Evolutionary conservation across 2,888 invertebrate species (phyloP).

Genomic region (Rhorus exstirpatorius): DNA sequence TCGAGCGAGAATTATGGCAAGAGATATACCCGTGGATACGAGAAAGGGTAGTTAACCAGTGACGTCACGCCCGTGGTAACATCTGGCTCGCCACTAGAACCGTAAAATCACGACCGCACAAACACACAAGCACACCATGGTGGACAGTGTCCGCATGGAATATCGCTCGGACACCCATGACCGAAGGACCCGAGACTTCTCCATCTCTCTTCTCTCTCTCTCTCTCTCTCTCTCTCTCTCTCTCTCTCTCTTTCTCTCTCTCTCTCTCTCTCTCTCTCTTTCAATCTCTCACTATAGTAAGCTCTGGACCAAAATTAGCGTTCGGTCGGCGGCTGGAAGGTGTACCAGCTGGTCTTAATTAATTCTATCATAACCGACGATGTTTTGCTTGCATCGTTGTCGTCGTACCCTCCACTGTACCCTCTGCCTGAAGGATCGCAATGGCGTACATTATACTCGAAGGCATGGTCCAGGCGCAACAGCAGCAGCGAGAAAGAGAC

Average conservation of each 20-base stretch:
- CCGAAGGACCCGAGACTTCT: slow-evolving; percentile 76
- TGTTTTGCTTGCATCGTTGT: slow-evolving; percentile 62
- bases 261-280: slow-evolving; percentile 2
- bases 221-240: slow-evolving; percentile 5
- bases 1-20: slow-evolving; percentile 53
- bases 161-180: slow-evolving; percentile 79
- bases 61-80: slow-evolving; percentile 86
- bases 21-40: slow-evolving; percentile 46
- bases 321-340: slow-evolving; percentile 74
- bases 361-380: slow-evolving; percentile 77
- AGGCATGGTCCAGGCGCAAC: neutral
- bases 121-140: slow-evolving; percentile 23
- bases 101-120: slow-evolving; percentile 49
- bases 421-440: slow-evolving; percentile 13
- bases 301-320: slow-evolving; percentile 83
- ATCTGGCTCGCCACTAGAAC: slow-evolving; percentile 80
- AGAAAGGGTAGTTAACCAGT: slow-evolving; percentile 84
- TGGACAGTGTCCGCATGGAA: slow-evolving; percentile 72
- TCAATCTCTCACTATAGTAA: slow-evolving; percentile 68
- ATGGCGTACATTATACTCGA: slow-evolving; percentile 27
- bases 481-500: neutral
- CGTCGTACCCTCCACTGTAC: neutral
- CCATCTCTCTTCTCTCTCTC: slow-evolving; percentile 21
- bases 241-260: slow-evolving; percentile 23
- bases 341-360: slow-evolving; percentile 83